Evolutionary conservation across 2,888 invertebrate species (phyloP).

Genomic region (Magallana nippona): DNA sequence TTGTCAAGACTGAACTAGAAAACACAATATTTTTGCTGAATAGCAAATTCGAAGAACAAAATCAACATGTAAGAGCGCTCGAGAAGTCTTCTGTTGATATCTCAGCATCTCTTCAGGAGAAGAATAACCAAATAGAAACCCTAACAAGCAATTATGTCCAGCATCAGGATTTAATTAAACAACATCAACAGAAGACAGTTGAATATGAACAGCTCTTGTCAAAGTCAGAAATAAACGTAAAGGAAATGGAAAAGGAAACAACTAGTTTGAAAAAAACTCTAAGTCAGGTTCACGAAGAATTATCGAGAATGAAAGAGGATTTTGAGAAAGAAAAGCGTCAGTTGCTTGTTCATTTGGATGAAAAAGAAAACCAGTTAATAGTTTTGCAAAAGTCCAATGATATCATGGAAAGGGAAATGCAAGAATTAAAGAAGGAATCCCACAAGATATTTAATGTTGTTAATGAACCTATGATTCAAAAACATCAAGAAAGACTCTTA

Average conservation of each 20-base stretch:
- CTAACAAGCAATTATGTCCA: background rate
- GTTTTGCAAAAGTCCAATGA: background rate
- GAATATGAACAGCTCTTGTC: background rate
- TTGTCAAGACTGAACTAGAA: background rate
- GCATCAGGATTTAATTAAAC: background rate
- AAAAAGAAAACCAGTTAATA: background rate
- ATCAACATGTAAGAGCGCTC: background rate
- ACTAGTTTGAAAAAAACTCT: background rate
- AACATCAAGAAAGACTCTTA: background rate
- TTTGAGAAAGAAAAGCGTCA: background rate
- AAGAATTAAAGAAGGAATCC: background rate
- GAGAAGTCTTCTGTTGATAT: background rate
- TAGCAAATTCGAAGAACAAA: background rate
- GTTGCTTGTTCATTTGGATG: background rate
- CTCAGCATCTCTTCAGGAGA: background rate
- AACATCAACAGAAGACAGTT: background rate
- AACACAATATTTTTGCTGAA: background rate
- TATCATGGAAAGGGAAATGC: background rate
- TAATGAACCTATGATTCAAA: slow-evolving; percentile 6
- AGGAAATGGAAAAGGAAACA: background rate
- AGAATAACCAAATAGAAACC: background rate
- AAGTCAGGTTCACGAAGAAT: background rate
- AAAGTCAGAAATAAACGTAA: background rate
- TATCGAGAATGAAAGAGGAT: background rate
- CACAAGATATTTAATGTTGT: background rate